These are phyloP conservation scores for Tenualosa thibaudeaui DNA, from an alignment of 2,797 vertebrate genomes.

Conservation along the genomic window DNA sequence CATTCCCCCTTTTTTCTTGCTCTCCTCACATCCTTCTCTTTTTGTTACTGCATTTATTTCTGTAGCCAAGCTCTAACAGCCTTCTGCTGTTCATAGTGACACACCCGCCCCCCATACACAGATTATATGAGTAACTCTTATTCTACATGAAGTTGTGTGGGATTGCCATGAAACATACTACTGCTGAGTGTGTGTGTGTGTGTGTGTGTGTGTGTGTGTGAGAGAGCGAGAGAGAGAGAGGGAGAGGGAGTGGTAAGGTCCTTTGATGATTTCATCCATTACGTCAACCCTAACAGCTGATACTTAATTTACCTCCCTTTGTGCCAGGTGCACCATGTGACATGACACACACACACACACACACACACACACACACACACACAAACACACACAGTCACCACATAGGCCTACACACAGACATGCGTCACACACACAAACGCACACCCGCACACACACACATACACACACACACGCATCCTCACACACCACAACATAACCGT, in stretches of 20 bases:
- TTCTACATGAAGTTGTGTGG: no score
- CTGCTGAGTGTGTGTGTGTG: background rate
- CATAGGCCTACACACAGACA: no score
- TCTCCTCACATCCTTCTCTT: background rate
- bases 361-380: conserved; percentile 4
- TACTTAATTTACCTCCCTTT: background rate
- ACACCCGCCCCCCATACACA: no score
- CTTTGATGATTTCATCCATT: background rate
- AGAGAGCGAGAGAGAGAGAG: background rate
- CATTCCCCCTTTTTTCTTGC: no score
- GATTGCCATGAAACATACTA: no score
- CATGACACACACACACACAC: conserved; percentile 1
- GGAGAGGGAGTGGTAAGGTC: background rate
- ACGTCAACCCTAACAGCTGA: background rate
- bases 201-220: conserved; percentile 4
- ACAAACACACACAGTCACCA: background rate
- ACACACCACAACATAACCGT: background rate
- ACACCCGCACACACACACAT: no score
- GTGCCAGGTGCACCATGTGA: background rate
- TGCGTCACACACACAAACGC: no score
- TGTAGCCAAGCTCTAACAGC: no score
- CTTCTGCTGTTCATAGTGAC: no score
- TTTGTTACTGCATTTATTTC: no score
- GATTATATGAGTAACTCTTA: no score
- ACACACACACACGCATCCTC: no score